phyloP scores from a whole-genome alignment of 2,797 vertebrate genomes.

The Macrochelys suwanniensis region DNA sequence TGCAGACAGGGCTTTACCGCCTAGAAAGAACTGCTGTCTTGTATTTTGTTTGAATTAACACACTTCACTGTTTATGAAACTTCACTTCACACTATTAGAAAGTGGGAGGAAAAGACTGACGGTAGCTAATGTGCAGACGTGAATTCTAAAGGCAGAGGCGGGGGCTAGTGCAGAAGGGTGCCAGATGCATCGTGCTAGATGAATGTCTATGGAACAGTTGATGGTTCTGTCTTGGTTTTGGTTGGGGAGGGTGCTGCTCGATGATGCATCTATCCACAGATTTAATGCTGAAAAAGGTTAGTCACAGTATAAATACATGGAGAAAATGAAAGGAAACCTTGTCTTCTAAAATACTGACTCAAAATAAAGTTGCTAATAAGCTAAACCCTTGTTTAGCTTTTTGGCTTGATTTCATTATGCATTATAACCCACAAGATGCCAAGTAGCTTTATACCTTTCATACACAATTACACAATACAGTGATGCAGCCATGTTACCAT shows the following conservation, averaged over 20 bases:
- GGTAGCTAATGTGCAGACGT: background rate
- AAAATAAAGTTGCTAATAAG: background rate
- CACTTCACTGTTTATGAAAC: conserved; percentile 73
- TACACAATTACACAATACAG: accelerated
- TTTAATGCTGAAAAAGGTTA: background rate
- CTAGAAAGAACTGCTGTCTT: conserved; percentile 67
- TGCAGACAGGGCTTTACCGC: conserved; percentile 76
- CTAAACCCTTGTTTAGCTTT: background rate
- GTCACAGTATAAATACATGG: background rate
- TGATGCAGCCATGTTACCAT: background rate
- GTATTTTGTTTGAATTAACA: conserved; percentile 79
- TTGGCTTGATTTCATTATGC: background rate
- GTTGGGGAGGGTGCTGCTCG: background rate
- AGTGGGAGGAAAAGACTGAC: background rate
- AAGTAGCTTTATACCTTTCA: background rate
- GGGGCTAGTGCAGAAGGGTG: background rate
- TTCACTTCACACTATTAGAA: conserved; percentile 43
- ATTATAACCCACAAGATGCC: background rate
- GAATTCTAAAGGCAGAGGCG: conserved; percentile 19
- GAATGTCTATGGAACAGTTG: conserved; percentile 3
- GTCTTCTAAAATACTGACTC: accelerated
- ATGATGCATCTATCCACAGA: background rate
- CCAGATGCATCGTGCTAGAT: background rate
- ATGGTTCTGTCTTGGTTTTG: background rate
- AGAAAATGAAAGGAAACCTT: background rate